Evolutionary conservation across 2,888 invertebrate species (phyloP).

Genomic region (Tipula vernalis): DNA sequence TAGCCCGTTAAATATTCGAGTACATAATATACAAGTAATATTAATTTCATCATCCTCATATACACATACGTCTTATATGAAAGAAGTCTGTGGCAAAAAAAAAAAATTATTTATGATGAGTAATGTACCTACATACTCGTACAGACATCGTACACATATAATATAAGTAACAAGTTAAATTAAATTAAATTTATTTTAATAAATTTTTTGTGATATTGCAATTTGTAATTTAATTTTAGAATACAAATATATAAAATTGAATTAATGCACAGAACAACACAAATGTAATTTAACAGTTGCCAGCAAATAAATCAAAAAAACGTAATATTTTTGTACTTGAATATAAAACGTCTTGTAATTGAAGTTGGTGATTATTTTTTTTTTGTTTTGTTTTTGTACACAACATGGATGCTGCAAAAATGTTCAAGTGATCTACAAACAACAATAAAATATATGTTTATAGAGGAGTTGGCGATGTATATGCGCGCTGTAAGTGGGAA

Average conservation of each 20-base stretch:
- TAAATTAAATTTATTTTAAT: not conserved
- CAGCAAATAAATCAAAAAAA: not conserved
- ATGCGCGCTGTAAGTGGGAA: not conserved
- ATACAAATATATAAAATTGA: not conserved
- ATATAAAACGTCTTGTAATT: not conserved
- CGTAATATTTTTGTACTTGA: not conserved
- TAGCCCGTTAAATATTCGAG: not conserved
- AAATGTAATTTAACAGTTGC: conserved; percentile 4
- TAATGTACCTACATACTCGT: not conserved
- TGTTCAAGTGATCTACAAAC: not conserved
- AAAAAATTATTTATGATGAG: not conserved
- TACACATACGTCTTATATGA: not conserved
- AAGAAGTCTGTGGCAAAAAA: not conserved
- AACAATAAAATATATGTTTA: not conserved
- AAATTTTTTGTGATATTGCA: not conserved
- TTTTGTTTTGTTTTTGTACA: not conserved
- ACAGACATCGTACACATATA: not conserved
- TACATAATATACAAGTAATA: not conserved
- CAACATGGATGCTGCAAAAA: not conserved
- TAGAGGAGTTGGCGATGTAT: not conserved
- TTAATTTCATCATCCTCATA: not conserved
- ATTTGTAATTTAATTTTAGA: conserved; percentile 4
- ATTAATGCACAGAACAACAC: not conserved
- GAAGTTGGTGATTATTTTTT: not conserved
- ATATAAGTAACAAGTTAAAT: not conserved